Evolutionary conservation across 2,888 invertebrate genomes (phyloP).

Genomic region (Stenichneumon culpator): DNA sequence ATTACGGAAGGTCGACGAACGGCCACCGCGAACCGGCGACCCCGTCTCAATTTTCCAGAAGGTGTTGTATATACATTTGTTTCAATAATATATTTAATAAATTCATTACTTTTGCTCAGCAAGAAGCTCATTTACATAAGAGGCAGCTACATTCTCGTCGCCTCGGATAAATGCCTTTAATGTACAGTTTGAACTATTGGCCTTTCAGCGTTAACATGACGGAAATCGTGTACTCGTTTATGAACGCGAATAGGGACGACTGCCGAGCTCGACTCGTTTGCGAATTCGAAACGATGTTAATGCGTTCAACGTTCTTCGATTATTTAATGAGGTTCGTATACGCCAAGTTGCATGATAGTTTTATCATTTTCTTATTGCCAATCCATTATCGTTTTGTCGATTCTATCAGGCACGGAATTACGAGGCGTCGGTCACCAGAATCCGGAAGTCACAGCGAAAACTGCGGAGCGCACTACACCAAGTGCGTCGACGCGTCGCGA

Average conservation of each 20-base stretch:
- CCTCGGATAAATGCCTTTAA: neutral
- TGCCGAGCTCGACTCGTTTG: slow-evolving; percentile 67
- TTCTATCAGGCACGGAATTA: slow-evolving; percentile 27
- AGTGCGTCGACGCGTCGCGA: slow-evolving; percentile 39
- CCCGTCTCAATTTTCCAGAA: slow-evolving; percentile 1
- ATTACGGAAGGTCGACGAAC: slow-evolving; percentile 54
- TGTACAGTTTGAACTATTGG: neutral
- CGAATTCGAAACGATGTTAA: slow-evolving; percentile 60
- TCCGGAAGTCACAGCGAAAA: slow-evolving; percentile 29
- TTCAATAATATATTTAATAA: slow-evolving; percentile 19
- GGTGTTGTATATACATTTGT: slow-evolving; percentile 28
- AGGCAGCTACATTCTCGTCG: neutral
- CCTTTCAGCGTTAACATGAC: slow-evolving; percentile 63
- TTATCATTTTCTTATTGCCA: neutral
- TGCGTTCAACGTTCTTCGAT: slow-evolving; percentile 55
- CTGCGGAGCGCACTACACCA: slow-evolving; percentile 45
- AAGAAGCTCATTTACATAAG: slow-evolving; percentile 1
- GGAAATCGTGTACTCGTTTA: slow-evolving; percentile 63
- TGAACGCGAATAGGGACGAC: slow-evolving; percentile 63
- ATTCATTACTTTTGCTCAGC: neutral
- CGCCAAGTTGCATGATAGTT: neutral
- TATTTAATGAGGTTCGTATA: slow-evolving; percentile 57
- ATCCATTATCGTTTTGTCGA: neutral
- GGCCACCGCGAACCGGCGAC: neutral
- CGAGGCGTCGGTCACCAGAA: slow-evolving; percentile 15